A percentile compares a stretch with the other conserved stretches of the same genome.
These are phyloP conservation scores for Potorous gilbertii DNA, from an alignment of 2,797 vertebrate species.

Conservation along the genomic window DNA sequence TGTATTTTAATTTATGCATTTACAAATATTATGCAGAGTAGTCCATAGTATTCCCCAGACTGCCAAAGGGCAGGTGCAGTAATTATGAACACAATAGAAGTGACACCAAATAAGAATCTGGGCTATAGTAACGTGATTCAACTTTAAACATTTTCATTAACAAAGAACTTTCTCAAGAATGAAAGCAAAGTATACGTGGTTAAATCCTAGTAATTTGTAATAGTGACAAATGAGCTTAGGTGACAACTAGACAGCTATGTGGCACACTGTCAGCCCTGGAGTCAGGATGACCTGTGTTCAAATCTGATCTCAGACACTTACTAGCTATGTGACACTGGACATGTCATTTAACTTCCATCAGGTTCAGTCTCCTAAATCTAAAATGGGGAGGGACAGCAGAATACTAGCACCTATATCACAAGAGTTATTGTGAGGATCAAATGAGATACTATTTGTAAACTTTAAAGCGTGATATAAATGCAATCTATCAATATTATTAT, in stretches of 20 bases:
- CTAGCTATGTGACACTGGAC: not conserved
- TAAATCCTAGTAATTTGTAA: not conserved
- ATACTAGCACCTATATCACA: not conserved
- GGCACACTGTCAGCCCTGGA: not conserved
- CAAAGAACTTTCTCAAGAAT: not conserved
- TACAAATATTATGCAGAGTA: not conserved
- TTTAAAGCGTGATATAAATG: not conserved
- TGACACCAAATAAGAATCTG: not conserved
- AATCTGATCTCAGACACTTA: not conserved
- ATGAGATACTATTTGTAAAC: not conserved
- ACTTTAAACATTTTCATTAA: not conserved
- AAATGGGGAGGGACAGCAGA: not conserved
- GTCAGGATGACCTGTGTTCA: not conserved
- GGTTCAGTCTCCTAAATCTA: not conserved
- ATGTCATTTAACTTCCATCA: not conserved
- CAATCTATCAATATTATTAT: not conserved
- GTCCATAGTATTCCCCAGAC: not conserved
- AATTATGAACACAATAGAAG: not conserved
- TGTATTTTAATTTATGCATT: not conserved
- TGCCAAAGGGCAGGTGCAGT: not conserved
- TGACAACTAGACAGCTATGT: not conserved
- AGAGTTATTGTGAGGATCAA: not conserved
- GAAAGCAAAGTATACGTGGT: not conserved
- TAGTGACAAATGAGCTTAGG: not conserved
- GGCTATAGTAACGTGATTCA: not conserved